Evolutionary conservation across 2,113 vertebrate species (phyloP).

Genomic region (Hydropotes inermis): DNA sequence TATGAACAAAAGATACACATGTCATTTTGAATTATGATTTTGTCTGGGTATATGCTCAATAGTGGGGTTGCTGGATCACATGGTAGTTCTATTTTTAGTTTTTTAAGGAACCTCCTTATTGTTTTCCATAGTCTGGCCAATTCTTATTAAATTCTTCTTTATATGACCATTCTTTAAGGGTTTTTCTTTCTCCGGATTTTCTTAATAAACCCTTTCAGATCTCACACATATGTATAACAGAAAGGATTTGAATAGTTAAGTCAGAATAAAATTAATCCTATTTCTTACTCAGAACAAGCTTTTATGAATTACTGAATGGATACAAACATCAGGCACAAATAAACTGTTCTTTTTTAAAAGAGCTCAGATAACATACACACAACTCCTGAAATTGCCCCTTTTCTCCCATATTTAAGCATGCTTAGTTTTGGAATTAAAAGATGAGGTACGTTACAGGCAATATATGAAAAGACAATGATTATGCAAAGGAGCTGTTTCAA

Average conservation of each 20-base stretch:
- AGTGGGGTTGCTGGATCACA: not conserved
- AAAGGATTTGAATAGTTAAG: not conserved
- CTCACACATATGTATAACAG: not conserved
- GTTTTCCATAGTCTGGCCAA: not conserved
- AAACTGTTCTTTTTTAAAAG: not conserved
- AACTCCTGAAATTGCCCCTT: not conserved
- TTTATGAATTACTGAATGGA: not conserved
- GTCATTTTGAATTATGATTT: not conserved
- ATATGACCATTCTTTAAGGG: not conserved
- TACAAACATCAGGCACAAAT: not conserved
- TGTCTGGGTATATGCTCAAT: not conserved
- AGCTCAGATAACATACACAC: not conserved
- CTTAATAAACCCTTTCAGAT: not conserved
- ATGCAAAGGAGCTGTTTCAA: not conserved
- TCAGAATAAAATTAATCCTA: not conserved
- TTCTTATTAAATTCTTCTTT: not conserved
- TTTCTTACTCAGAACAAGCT: not conserved
- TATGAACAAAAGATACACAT: not conserved
- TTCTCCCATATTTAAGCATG: not conserved
- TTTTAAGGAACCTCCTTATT: not conserved
- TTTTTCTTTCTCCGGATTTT: not conserved
- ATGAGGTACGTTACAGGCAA: not conserved
- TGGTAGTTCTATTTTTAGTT: not conserved
- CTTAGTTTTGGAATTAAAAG: not conserved
- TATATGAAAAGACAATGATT: not conserved